These are phyloP conservation scores for Kryptopterus vitreolus DNA, from an alignment of 2,797 vertebrate genomes.

Conservation along the genomic window DNA sequence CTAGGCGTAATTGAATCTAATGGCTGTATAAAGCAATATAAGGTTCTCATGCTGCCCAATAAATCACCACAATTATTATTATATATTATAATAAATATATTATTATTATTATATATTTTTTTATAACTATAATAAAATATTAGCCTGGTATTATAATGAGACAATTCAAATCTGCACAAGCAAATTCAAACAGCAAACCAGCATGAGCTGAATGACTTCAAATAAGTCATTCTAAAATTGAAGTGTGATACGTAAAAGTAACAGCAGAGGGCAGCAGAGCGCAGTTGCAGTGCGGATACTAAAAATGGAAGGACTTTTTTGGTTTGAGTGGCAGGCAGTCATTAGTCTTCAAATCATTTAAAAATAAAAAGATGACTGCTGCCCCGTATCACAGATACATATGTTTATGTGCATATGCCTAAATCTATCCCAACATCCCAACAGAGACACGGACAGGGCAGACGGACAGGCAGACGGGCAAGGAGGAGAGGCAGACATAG, in stretches of 20 bases:
- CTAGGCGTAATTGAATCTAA: neutral
- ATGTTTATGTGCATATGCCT: conserved; percentile 63
- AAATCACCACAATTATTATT: no score
- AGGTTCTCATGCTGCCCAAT: neutral
- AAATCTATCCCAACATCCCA: conserved; percentile 60
- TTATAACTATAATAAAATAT: neutral
- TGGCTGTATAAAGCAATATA: neutral
- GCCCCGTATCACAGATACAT: conserved; percentile 61
- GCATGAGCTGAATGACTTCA: neutral
- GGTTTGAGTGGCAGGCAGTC: conserved; percentile 55
- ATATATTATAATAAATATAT: no score
- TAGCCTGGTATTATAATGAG: neutral
- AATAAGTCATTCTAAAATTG: neutral
- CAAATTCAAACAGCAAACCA: neutral
- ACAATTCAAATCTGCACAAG: neutral
- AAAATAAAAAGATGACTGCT: conserved; percentile 71
- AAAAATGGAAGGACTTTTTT: conserved; percentile 56
- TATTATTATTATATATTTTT: no score
- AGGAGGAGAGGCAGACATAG: conserved; percentile 53
- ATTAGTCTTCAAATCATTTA: conserved; percentile 69
- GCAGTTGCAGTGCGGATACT: conserved; percentile 29
- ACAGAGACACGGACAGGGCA: conserved; percentile 40
- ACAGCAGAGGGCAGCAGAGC: conserved; percentile 53
- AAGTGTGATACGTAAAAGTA: conserved; percentile 6
- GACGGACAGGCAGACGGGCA: conserved; percentile 47